Base-by-base conservation (phyloP, 2,888 invertebrate species). In the Melitaea athalia region DNA sequence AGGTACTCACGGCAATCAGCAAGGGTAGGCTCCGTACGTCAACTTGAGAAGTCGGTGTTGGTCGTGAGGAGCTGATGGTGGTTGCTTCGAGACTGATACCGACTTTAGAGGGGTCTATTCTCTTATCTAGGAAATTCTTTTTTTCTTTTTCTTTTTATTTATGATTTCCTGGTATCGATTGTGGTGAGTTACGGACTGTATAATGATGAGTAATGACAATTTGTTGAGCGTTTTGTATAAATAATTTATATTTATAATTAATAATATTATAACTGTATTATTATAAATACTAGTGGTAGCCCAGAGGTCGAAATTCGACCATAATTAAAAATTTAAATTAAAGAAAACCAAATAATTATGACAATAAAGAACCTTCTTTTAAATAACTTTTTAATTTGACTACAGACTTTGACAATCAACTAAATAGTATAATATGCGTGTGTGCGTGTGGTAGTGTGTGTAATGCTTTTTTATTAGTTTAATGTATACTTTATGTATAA, bases 51-150 rank as follows among this genome's bases (percentile, higher is more conserved):
- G 91, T 88, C 85, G 87, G 84, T 82, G 82, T 82, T 81, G 82
- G 90, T 86, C 81, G 79, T 71, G 80, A 75, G 78, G 82, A 78
- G 82, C 86, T 78, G 75, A 68, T 71, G 72, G 74, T 66, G 64
- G 76, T 69, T 72, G 90, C 88, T 91, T 92, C 91, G 91, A 91
- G 91, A 91, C 91, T 86, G 81, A 81, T 78, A 87, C 87, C 86
- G 87, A 86, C 89, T 91, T 91, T 89, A 89, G 79, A 73, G 68
- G 65, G 69, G 38, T 31, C 11, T 42, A 8, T 45, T 71, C 72
- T 78, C 79, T 91, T 90, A 91, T 91, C 91, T 87, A 10, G 3
- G n/a, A 38, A 15, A 42, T 12, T 43, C n/a, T 63, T 68, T 64
- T 61, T 67, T 10, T 45, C 1, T 59, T 62, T 47, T 71, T 63